These are phyloP conservation scores for Sycophila sp. DNA, from an alignment of 1,140 invertebrate species.

Conservation along the genomic window DNA sequence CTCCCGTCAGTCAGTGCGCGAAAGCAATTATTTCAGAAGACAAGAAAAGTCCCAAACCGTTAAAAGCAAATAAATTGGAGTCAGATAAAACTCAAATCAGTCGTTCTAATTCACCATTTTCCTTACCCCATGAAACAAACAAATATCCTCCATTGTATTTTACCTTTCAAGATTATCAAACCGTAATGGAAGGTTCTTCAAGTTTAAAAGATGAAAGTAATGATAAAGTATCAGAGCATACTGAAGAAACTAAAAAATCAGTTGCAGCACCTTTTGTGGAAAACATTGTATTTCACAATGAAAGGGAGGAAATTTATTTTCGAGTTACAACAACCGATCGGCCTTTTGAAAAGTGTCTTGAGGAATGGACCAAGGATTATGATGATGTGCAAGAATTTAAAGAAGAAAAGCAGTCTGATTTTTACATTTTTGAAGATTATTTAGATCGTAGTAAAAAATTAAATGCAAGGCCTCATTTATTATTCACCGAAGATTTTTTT, in stretches of 20 bases:
- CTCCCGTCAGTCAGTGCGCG: not conserved
- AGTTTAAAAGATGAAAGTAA: not conserved
- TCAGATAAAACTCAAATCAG: not conserved
- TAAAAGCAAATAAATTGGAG: not conserved
- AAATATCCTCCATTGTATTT: slow-evolving; percentile 54
- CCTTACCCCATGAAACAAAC: slow-evolving; percentile 28
- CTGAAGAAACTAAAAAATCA: not conserved
- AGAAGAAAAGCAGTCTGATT: not conserved
- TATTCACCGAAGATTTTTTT: slow-evolving; percentile 36
- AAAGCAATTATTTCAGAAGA: too few species aligned
- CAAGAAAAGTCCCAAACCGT: not conserved
- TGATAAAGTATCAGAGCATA: slow-evolving; percentile 1
- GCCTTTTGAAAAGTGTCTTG: slow-evolving; percentile 57
- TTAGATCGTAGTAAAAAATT: slow-evolving; percentile 40
- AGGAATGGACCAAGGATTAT: slow-evolving; percentile 42
- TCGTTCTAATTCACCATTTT: slow-evolving; percentile 4
- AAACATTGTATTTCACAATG: slow-evolving; percentile 37
- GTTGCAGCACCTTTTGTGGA: slow-evolving; percentile 18
- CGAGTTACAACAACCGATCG: slow-evolving; percentile 58
- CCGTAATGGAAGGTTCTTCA: slow-evolving; percentile 46
- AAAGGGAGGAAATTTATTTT: slow-evolving; percentile 50
- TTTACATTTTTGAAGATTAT: slow-evolving; percentile 56
- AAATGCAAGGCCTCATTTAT: slow-evolving; percentile 31
- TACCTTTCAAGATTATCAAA: slow-evolving; percentile 57
- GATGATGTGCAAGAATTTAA: slow-evolving; percentile 25